Evolutionary conservation across 2,888 invertebrate genomes (phyloP), one percentile per base, ranked within the genome.

Genomic region (Scotopteryx bipunctaria): DNA sequence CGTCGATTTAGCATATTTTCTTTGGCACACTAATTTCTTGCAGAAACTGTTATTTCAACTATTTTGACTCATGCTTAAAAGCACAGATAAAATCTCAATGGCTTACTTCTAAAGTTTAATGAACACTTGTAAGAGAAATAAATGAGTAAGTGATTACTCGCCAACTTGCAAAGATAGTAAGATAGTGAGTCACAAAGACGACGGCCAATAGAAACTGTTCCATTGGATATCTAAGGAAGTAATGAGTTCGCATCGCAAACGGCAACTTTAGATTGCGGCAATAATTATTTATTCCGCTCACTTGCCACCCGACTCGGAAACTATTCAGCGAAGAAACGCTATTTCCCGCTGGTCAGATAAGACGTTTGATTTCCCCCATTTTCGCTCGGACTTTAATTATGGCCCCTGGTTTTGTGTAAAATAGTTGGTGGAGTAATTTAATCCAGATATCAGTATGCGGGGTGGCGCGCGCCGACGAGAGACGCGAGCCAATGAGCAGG

Each of bases 281-380:
- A 84, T 86, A 87, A 89, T 90, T 89, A 90, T 88, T 89, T 88
- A 90, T 90, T 90, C 90, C 82, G 85, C 86, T 89, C 90, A 88
- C 87, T 86, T 82, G 76, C 83, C 71, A 69, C 71, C 77, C 78
- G 81, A 82, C 73, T 83, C 77, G 67, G 77, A 73, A 83, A 88
- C 90, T 86, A 88, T 89, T 89, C 86, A 89, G 69, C 71, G 81
- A 83, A 84, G 88, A 86, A 89, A 87, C 83, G 84, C 86, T 83
- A 88, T 88, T 88, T 85, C 88, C 78, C 83, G 71, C 67, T 78
- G 86, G 88, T 85, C 88, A 88, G 90, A 90, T 90, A 90, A 90
- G 90, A 82, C 90, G 88, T 88, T 86, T 88, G 88, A 90, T 89
- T 87, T 83, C 79, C 81, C 83, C 82, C 80, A 85, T 88, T 87